Evolutionary conservation across 2,113 vertebrate species (phyloP).

Genomic region (Empidonax traillii): DNA sequence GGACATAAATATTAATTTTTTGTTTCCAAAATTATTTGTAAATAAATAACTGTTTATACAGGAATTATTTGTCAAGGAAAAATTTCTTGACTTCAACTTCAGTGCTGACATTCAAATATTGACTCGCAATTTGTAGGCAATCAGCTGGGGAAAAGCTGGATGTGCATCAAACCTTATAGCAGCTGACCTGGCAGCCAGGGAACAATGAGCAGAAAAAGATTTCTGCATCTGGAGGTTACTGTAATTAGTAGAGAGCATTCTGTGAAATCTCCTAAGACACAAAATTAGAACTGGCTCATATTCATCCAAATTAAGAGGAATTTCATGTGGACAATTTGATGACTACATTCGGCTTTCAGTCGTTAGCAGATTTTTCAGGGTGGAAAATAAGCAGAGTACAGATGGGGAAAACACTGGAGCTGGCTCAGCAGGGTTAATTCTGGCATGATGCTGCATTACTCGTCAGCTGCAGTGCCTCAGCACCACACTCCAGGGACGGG

Average conservation of each 20-base stretch:
- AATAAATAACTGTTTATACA: neutral
- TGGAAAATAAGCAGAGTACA: conserved; percentile 24
- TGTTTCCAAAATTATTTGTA: neutral
- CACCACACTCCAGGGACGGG: conserved; percentile 24
- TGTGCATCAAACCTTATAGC: neutral
- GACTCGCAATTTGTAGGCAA: neutral
- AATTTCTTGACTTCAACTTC: neutral
- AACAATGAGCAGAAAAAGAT: neutral
- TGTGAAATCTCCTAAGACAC: neutral
- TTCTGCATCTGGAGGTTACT: neutral
- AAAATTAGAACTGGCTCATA: neutral
- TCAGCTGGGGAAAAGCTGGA: neutral
- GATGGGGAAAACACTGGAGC: conserved; percentile 30
- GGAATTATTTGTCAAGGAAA: neutral
- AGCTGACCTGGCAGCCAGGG: neutral
- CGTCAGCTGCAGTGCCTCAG: conserved; percentile 49
- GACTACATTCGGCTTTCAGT: neutral
- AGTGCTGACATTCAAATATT: neutral
- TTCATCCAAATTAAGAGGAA: neutral
- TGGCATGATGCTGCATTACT: conserved; percentile 49
- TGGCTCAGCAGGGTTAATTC: conserved; percentile 65
- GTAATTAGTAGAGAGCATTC: neutral
- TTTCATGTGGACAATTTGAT: neutral
- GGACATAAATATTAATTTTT: neutral
- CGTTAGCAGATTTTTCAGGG: conserved; percentile 11